Conservation (phyloP, 2,888 invertebrate genomes). For the Seira musarum region DNA sequence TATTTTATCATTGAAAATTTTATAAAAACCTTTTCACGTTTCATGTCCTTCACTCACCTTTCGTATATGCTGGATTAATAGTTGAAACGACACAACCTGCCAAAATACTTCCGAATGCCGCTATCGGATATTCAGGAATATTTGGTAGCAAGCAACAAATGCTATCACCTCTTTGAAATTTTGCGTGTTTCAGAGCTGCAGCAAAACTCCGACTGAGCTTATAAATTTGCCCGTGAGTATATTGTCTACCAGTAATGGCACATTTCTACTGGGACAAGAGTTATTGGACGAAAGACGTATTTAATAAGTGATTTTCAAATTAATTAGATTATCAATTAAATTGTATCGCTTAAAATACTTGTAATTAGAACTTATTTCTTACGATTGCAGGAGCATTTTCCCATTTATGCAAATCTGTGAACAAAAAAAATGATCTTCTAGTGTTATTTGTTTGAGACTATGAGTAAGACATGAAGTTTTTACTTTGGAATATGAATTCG, state of each 20-base stretch:
- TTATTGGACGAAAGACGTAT: background rate
- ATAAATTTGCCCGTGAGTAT: conserved; percentile 59
- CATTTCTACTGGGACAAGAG: conserved; percentile 58
- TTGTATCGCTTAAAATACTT: too few relatives aligned
- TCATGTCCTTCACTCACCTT: conserved; percentile 37
- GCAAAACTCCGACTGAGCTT: conserved; percentile 67
- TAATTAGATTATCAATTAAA: too few relatives aligned
- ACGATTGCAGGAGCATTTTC: conserved; percentile 60
- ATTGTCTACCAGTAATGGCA: conserved; percentile 60
- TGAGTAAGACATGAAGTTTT: background rate
- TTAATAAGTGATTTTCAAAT: too few relatives aligned
- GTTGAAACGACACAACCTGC: conserved; percentile 69
- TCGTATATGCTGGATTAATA: conserved; percentile 69
- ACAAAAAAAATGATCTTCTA: too few relatives aligned
- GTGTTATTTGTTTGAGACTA: too few relatives aligned
- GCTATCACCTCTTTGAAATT: conserved; percentile 65
- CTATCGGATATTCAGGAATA: conserved; percentile 69
- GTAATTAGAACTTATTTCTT: too few relatives aligned
- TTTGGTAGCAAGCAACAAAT: conserved; percentile 69
- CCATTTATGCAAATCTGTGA: conserved; percentile 54
- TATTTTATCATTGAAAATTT: background rate
- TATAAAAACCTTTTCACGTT: background rate
- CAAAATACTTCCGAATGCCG: conserved; percentile 65
- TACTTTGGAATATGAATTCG: conserved; percentile 58
- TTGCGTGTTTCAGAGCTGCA: conserved; percentile 60